Conservation (phyloP, 2,113 vertebrate genomes). For the Nesogale talazaci region DNA sequence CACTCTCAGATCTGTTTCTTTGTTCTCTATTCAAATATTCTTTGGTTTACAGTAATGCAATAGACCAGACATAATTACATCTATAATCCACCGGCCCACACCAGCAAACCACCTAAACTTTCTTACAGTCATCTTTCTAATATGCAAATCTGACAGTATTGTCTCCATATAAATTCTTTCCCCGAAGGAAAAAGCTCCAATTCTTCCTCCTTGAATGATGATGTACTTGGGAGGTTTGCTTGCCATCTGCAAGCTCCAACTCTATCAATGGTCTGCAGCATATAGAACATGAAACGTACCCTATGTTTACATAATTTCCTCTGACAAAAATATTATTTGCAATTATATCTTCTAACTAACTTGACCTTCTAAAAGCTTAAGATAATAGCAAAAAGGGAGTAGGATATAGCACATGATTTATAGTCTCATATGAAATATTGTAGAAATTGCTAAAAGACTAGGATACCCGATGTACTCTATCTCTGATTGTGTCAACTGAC, state of each 20-base stretch:
- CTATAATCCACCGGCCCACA: not conserved
- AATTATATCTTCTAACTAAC: not conserved
- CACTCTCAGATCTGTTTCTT: not conserved
- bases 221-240: not conserved
- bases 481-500: not conserved
- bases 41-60: not conserved
- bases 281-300: not conserved
- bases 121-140: not conserved
- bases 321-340: not conserved
- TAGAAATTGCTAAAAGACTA: not conserved
- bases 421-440: not conserved
- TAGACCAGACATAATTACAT: not conserved
- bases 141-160: not conserved
- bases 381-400: constrained; percentile 1
- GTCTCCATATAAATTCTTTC: not conserved
- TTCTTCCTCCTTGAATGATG: not conserved
- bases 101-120: not conserved
- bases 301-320: not conserved
- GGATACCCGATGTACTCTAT: not conserved
- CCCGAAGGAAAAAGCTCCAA: not conserved
- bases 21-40: not conserved
- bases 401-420: not conserved
- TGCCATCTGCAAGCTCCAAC: not conserved
- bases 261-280: not conserved
- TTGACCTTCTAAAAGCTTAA: not conserved